A percentile compares a stretch with the other conserved stretches of the same genome.
Conservation (phyloP, 2,113 vertebrate species). For the Rissa tridactyla region DNA sequence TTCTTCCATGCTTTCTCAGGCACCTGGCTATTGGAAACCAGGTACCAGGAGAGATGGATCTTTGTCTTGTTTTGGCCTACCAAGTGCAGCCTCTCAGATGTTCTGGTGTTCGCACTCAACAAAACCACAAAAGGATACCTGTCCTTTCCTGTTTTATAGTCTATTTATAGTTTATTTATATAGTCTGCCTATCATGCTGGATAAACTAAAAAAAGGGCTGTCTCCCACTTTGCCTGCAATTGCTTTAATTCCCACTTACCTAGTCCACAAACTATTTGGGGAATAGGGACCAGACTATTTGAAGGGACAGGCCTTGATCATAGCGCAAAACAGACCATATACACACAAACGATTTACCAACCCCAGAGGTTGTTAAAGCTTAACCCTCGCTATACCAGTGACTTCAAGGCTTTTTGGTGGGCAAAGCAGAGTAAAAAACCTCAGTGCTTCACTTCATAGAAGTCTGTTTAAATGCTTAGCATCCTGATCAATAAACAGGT, state of each 20-base stretch:
- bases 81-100: not conserved
- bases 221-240: not conserved
- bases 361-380: not conserved
- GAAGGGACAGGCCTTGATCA: not conserved
- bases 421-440: not conserved
- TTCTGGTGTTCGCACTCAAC: not conserved
- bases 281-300: not conserved
- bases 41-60: not conserved
- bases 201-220: not conserved
- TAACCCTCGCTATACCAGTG: not conserved
- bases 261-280: not conserved
- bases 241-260: not conserved
- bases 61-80: no score
- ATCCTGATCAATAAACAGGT: slow-evolving; percentile 10
- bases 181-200: not conserved
- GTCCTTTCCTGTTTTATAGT: not conserved
- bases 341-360: not conserved
- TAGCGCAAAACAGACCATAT: not conserved
- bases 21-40: not conserved
- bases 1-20: not conserved
- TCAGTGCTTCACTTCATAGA: not conserved
- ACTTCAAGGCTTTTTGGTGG: not conserved
- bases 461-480: not conserved
- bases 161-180: not conserved
- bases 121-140: not conserved